Evolutionary conservation across 2,888 invertebrate genomes (phyloP).

Genomic region (Lacanobia oleracea): DNA sequence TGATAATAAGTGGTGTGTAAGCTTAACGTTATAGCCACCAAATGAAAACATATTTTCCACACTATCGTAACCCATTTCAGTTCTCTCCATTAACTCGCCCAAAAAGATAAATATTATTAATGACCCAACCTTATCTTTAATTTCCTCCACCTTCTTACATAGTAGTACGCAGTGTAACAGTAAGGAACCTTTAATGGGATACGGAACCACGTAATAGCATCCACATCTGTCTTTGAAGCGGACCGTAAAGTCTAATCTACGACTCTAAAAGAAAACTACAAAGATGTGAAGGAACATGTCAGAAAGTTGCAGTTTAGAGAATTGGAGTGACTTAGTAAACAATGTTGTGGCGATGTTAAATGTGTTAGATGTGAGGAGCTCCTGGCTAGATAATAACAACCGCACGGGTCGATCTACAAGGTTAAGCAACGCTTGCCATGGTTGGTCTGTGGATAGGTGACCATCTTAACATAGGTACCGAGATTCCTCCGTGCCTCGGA

Average conservation of each 20-base stretch:
- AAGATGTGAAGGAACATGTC: slow-evolving; percentile 13
- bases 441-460: no score
- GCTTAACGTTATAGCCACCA: not conserved
- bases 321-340: not conserved
- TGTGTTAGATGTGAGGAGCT: no score
- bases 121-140: slow-evolving; percentile 17
- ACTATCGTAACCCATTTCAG: not conserved
- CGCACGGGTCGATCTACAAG: no score
- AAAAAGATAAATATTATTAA: slow-evolving; percentile 27
- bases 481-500: no score
- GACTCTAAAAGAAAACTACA: slow-evolving; percentile 28
- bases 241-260: slow-evolving; percentile 57
- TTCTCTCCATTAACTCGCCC: slow-evolving; percentile 1
- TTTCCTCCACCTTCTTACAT: slow-evolving; percentile 4
- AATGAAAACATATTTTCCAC: not conserved
- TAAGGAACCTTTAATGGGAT: slow-evolving; percentile 17
- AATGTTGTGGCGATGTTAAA: not conserved
- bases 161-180: not conserved
- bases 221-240: slow-evolving; percentile 45
- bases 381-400: no score
- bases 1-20: no score
- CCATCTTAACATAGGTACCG: no score
- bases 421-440: no score
- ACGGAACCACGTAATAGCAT: slow-evolving; percentile 33
- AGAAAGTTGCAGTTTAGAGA: slow-evolving; percentile 23